These are phyloP conservation scores for Leucophora obtusa DNA, from an alignment of 2,888 invertebrate genomes.

Conservation along the genomic window DNA sequence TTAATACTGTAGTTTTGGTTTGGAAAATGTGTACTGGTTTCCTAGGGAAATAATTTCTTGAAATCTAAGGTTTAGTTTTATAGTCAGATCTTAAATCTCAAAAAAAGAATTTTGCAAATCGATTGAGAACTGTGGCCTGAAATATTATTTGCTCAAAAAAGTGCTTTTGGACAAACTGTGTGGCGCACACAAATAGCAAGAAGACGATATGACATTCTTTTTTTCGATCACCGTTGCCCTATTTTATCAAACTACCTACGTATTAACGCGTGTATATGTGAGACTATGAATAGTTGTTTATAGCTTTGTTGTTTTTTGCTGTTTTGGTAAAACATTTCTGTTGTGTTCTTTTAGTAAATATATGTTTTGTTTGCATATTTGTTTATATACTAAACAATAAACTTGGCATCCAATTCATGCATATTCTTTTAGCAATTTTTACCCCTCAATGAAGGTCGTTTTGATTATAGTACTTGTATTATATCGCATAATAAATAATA, in stretches of 20 bases:
- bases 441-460: conserved; percentile 47
- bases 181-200: no score
- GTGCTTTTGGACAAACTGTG: no score
- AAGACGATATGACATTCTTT: no score
- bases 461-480: conserved; percentile 28
- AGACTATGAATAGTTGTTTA: neutral
- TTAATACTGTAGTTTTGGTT: no score
- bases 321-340: neutral
- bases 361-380: neutral
- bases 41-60: no score
- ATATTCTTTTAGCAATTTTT: neutral
- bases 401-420: conserved; percentile 38
- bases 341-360: neutral
- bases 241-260: neutral
- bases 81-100: no score
- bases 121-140: no score
- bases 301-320: neutral
- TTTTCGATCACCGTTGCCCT: no score
- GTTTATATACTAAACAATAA: conserved; percentile 21
- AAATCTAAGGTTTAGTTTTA: no score
- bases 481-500: conserved; percentile 31
- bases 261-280: neutral
- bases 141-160: no score
- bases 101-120: no score
- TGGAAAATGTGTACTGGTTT: no score